Evolutionary conservation across 92 coral and sea anemone genomes (phyloP).

Genomic region (Heliopora coerulea): DNA sequence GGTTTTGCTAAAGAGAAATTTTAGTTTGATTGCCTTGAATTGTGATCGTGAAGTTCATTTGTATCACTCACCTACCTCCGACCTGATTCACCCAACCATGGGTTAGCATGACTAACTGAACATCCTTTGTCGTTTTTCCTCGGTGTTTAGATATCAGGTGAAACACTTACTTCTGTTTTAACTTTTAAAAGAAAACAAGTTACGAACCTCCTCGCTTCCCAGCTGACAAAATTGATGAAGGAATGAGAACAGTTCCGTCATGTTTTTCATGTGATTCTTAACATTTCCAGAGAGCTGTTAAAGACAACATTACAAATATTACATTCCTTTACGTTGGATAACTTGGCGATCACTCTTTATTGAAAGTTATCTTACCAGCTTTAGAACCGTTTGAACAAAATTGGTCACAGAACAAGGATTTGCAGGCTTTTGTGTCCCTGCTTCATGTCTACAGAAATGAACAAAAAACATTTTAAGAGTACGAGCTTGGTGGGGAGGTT

Average conservation of each 20-base stretch:
- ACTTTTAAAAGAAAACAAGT: background rate
- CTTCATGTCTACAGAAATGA: slow-evolving; percentile 48
- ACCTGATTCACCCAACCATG: too few species aligned
- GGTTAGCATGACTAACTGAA: too few species aligned
- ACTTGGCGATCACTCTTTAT: too few species aligned
- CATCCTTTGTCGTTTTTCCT: too few species aligned
- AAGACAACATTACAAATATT: slow-evolving; percentile 1
- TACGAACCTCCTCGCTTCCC: slow-evolving; percentile 82
- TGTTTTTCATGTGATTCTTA: slow-evolving; percentile 81
- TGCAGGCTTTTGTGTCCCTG: slow-evolving; percentile 57
- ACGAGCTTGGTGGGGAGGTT: too few species aligned
- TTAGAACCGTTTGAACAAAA: slow-evolving; percentile 81
- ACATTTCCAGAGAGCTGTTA: slow-evolving; percentile 76
- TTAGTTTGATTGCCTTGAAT: too few species aligned
- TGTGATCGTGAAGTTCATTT: too few species aligned
- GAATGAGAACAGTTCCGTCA: slow-evolving; percentile 88
- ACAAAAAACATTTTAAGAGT: background rate
- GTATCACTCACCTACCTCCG: too few species aligned
- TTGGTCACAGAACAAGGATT: slow-evolving; percentile 68
- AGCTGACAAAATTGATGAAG: slow-evolving; percentile 88
- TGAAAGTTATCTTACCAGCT: slow-evolving; percentile 58
- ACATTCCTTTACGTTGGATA: background rate
- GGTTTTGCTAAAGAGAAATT: too few species aligned
- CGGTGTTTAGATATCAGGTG: too few species aligned
- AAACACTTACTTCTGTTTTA: too few species aligned